Evolutionary conservation across 2,888 invertebrate species (phyloP).

Genomic region (Eurois occulta): DNA sequence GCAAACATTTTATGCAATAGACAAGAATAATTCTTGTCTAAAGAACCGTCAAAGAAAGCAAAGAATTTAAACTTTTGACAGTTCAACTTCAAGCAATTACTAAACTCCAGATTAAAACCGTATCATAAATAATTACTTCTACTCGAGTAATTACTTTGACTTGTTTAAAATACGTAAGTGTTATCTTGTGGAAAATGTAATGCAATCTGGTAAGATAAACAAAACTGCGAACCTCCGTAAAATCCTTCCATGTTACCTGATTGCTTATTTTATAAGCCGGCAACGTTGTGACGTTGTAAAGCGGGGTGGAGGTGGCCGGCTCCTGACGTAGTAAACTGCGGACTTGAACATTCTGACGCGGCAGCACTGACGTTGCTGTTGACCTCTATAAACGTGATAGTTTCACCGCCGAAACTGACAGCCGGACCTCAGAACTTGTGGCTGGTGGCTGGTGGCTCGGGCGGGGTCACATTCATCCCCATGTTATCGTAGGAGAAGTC

Average conservation of each 20-base stretch:
- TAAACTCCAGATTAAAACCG: not conserved
- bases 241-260: slow-evolving; percentile 26
- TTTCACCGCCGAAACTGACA: slow-evolving; percentile 73
- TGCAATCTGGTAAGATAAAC: slow-evolving; percentile 5
- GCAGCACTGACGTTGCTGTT: slow-evolving; percentile 44
- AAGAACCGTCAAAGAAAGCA: too few relatives aligned
- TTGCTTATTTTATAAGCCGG: slow-evolving; percentile 37
- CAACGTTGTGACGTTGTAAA: slow-evolving; percentile 21
- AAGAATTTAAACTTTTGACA: too few relatives aligned
- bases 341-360: slow-evolving; percentile 39
- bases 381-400: slow-evolving; percentile 69
- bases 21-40: too few relatives aligned
- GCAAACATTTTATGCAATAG: too few relatives aligned
- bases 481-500: slow-evolving; percentile 95
- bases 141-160: not conserved
- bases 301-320: not conserved
- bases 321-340: slow-evolving; percentile 12
- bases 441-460: slow-evolving; percentile 81
- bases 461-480: slow-evolving; percentile 93
- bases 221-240: slow-evolving; percentile 8
- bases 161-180: not conserved
- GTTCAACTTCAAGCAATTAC: too few relatives aligned
- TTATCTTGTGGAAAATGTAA: not conserved
- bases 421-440: slow-evolving; percentile 82
- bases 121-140: not conserved